Evolutionary conservation across 2,888 invertebrate species (phyloP), one percentile per base, ranked within the genome.

Genomic region (Chironomus tentans): DNA sequence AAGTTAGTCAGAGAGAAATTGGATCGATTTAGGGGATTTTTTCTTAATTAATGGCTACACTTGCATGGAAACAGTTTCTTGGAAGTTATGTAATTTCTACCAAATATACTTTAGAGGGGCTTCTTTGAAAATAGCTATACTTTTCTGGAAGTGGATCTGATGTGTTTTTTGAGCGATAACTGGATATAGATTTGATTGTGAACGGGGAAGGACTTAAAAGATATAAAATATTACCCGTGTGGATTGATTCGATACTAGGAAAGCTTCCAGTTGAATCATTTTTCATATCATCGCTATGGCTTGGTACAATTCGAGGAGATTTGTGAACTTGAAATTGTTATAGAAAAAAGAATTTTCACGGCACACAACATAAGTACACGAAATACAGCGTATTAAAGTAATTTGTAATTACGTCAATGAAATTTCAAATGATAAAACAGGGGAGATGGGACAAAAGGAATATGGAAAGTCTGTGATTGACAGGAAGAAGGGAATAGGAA

Each of bases 161-260:
- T 4, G 28, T 28, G n/a, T 28, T 28, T 3, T 28, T 28, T 28
- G 5, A 28, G 28, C 1, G 1, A 10, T 38, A 38, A 38, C 10
- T 38, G 38, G 38, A 38, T 38, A 2, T 10, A 10, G 10, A 10
- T 38, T 38, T 38, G 1, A 38, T 38, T 38, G 2, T 10, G 38
- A 38, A 38, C 10, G 38, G 10, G 7, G 6, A 3, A 21, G 62
- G 22, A 22, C 5, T 24, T 13, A n/a, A 56, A 15, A n/a, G 15
- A 18, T 7, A 50, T 0, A 13, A 13, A 13, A 56, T 56, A 15
- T 77, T 77, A 77, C 77, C 77, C 68, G 76, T 65, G 47, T 73
- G 68, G 38, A 76, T 28, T 12, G 77, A 77, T 69, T 77, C 77
- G 62, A 73, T 76, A 38, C 77, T 77, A n/a, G 73, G 76, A 50